Percentiles rank a stretch among this genome's conserved stretches.
Evolutionary conservation across 2,797 vertebrate genomes (phyloP).

Genomic region (Vireo griseus): DNA sequence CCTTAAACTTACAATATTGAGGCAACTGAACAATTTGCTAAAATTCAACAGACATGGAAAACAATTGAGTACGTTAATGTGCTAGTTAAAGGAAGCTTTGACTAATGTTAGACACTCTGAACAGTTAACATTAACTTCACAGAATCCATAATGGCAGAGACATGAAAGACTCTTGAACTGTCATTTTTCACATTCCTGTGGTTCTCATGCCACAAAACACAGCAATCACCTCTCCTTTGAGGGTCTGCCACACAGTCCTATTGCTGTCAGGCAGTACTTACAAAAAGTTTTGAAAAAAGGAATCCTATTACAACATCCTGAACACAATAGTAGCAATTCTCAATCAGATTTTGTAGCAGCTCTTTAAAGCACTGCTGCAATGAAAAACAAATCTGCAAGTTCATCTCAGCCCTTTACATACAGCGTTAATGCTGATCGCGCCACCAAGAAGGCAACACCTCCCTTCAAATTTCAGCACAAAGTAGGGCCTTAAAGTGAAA

Average conservation of each 20-base stretch:
- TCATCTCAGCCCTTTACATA: neutral
- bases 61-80: constrained; percentile 45
- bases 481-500: neutral
- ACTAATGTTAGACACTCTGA: neutral
- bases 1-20: constrained; percentile 63
- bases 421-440: neutral
- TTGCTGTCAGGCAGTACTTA: neutral
- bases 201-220: neutral
- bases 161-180: neutral
- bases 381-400: neutral
- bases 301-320: neutral
- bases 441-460: neutral
- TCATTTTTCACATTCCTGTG: constrained; percentile 23
- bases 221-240: constrained; percentile 14
- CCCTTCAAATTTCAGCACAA: neutral
- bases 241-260: neutral
- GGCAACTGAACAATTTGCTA: constrained; percentile 61
- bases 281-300: neutral
- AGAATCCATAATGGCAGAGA: neutral
- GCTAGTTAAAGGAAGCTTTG: constrained; percentile 16
- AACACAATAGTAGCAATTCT: neutral
- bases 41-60: constrained; percentile 66
- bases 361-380: neutral
- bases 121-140: neutral
- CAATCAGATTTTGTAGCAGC: neutral